A percentile compares a stretch with the other conserved stretches of the same genome.
Conservation (phyloP, 2,113 vertebrate species). For the Malaclemys terrapin region DNA sequence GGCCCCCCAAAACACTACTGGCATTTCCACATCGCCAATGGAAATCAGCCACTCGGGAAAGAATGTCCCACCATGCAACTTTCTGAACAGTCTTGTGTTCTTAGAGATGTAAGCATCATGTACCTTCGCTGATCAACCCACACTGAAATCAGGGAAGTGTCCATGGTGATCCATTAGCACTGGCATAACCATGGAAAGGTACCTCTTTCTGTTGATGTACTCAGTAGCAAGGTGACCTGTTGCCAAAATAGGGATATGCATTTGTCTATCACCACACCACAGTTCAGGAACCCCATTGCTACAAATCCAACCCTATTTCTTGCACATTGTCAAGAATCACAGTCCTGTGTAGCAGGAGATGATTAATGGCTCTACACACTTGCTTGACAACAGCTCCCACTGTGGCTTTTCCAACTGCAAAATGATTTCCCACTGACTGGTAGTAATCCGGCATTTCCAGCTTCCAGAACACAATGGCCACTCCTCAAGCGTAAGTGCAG, state of each 20-base stretch:
- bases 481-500: background rate
- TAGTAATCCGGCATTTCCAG: background rate
- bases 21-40: background rate
- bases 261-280: background rate
- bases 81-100: background rate
- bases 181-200: background rate
- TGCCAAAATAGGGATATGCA: background rate
- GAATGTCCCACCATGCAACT: background rate
- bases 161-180: background rate
- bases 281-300: background rate
- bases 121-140: background rate
- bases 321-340: background rate
- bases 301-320: background rate
- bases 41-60: background rate
- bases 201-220: background rate
- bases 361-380: background rate
- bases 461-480: background rate
- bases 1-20: background rate
- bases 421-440: background rate
- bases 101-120: background rate
- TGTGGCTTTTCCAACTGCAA: background rate
- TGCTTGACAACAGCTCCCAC: background rate
- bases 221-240: background rate
- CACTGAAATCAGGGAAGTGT: background rate
- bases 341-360: background rate